Conservation (phyloP, 2,797 vertebrate genomes). For the Cygnus olor region DNA sequence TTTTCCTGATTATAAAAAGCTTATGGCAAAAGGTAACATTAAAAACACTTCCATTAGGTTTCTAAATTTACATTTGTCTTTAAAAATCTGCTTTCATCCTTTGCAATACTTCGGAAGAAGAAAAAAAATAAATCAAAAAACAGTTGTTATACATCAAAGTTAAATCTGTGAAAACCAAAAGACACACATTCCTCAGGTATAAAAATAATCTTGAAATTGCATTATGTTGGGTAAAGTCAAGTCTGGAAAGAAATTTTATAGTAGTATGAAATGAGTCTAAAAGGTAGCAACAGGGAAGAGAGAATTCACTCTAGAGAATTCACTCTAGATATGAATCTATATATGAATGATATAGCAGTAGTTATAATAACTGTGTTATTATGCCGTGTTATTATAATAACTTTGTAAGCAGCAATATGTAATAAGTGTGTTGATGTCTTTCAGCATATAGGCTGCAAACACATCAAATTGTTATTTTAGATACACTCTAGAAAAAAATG, state of each 20-base stretch:
- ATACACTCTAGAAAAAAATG: neutral
- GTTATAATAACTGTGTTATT: neutral
- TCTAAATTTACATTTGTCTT: conserved; percentile 46
- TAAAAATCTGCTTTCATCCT: conserved; percentile 1
- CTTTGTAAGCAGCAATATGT: neutral
- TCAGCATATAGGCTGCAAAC: neutral
- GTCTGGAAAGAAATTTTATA: neutral
- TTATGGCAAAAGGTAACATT: conserved; percentile 22
- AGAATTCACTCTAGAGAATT: neutral
- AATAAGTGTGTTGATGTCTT: neutral
- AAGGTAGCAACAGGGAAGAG: neutral
- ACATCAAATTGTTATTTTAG: neutral
- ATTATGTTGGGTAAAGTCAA: neutral
- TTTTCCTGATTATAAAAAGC: conserved; percentile 17
- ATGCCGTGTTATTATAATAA: too few relatives aligned
- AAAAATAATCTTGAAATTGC: neutral
- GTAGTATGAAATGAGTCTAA: neutral
- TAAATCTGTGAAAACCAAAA: neutral
- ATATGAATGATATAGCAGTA: neutral
- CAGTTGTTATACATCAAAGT: neutral
- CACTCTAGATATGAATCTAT: neutral
- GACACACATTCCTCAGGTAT: neutral
- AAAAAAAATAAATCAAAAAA: neutral
- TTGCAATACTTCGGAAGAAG: neutral
- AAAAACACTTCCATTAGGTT: neutral